Conservation (phyloP, 2,797 vertebrate species). For the Premnoplex brunnescens region DNA sequence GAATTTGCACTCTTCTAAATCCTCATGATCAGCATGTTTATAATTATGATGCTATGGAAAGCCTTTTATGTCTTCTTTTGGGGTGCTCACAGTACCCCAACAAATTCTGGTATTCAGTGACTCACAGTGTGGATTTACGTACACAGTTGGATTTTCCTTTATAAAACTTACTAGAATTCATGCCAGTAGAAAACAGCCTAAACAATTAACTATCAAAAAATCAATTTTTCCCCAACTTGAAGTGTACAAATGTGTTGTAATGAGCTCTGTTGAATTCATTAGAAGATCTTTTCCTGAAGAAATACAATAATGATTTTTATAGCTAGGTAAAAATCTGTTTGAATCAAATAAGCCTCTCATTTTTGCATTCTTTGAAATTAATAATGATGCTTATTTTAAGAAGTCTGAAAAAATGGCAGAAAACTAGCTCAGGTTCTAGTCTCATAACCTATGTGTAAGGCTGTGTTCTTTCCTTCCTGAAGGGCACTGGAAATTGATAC, state of each 20-base stretch:
- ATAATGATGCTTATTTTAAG: not conserved
- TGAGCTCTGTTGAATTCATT: not conserved
- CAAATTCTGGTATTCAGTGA: not conserved
- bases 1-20: not conserved
- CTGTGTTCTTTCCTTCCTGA: not conserved
- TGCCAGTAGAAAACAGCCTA: not conserved
- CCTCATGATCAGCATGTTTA: not conserved
- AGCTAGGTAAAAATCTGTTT: not conserved
- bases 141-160: not conserved
- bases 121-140: not conserved
- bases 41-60: not conserved
- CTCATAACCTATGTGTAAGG: not conserved
- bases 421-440: not conserved
- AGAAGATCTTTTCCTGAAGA: not conserved
- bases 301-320: not conserved
- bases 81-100: not conserved
- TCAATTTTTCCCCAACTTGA: not conserved
- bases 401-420: not conserved
- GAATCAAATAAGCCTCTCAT: not conserved
- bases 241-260: not conserved
- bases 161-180: not conserved
- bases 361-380: constrained; percentile 1
- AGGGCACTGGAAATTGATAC: not conserved
- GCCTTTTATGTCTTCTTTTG: not conserved
- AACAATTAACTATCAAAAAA: not conserved